Base-by-base conservation (phyloP, 2,113 vertebrate genomes). In the Cavia aperea region DNA sequence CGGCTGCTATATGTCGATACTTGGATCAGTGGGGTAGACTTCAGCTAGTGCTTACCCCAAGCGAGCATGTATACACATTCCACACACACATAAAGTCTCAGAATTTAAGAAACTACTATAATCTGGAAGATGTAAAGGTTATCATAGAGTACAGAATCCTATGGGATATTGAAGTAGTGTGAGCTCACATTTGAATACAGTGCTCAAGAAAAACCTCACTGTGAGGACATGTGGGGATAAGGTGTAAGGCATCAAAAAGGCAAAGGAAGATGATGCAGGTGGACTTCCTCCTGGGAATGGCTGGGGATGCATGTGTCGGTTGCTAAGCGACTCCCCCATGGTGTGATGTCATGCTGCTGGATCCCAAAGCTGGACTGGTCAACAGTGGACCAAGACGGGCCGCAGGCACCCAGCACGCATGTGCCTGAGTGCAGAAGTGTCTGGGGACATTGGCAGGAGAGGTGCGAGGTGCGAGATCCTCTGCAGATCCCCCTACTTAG, bases 41-140 rank as follows among this genome's bases (percentile, higher is more conserved):
- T 23, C 63, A 39, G 43, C 24, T 56, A 78, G 29, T 19, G 72
- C 51, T 73, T 73, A 36, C 24, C 31, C n/a, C 65, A 43, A 49
- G 43, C 29, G 5, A 12, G 5, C 39, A 10, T 1, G 4, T 31
- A 36, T 31, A 7, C 29, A 36, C 4, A n/a, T 4, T 6, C 14
- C 1, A 56, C 29, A n/a, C 43, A 29, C 15, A 89, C 1, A 4
- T 5, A 68, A n/a, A 49, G 21, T 36, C 31, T 63, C 13, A 49
- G 78, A 19, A 31, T 49, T 92, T 92, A 88, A 92, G 81, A 77
- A 63, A 78, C 7, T 63, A 51, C 51, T n/a, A 21, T n/a, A 73
- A 82, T 88, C 33, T 75, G 43, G 31, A 89, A 68, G 56, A 36
- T 33, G 24, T 78, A 88, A 87, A 88, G 23, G 51, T 73, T 81